phyloP scores from a whole-genome alignment of 2,797 vertebrate species.

The Lycodopsis pacificus region DNA sequence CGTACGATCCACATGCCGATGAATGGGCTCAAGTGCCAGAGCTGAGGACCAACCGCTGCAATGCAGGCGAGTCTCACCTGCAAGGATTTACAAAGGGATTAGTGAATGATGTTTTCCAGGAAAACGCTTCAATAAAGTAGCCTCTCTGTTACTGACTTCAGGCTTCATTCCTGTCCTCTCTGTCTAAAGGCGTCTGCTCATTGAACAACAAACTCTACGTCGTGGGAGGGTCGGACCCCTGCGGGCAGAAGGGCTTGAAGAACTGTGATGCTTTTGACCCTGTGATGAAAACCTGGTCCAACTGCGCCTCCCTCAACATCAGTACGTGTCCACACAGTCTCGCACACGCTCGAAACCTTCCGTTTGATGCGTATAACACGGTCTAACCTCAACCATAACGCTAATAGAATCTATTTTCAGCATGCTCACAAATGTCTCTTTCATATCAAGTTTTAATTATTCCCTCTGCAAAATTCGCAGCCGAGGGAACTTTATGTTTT shows the following conservation, averaged over 20 bases:
- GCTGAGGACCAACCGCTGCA: constrained; percentile 97
- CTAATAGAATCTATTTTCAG: not conserved
- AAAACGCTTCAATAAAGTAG: not conserved
- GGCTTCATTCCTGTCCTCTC: constrained; percentile 1
- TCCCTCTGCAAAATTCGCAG: constrained; percentile 2
- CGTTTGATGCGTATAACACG: not conserved
- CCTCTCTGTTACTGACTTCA: not conserved
- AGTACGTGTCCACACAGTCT: constrained; percentile 82
- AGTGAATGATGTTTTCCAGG: not conserved
- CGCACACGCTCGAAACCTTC: not conserved
- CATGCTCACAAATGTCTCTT: not conserved
- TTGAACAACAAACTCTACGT: constrained; percentile 95
- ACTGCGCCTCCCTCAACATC: constrained; percentile 95
- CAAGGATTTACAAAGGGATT: not conserved
- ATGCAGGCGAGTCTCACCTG: constrained; percentile 87
- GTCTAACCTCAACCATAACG: not conserved
- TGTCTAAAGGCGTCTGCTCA: constrained; percentile 91
- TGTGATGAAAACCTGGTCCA: constrained; percentile 92
- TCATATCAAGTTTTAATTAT: not conserved
- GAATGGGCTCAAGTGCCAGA: constrained; percentile 96
- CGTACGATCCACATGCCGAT: constrained; percentile 90
- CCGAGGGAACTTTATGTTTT: not conserved
- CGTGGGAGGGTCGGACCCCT: constrained; percentile 97
- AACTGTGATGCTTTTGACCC: constrained; percentile 98
- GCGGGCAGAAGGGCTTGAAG: constrained; percentile 98